Conservation (phyloP, 2,113 vertebrate species). For the Tetrao urogallus region DNA sequence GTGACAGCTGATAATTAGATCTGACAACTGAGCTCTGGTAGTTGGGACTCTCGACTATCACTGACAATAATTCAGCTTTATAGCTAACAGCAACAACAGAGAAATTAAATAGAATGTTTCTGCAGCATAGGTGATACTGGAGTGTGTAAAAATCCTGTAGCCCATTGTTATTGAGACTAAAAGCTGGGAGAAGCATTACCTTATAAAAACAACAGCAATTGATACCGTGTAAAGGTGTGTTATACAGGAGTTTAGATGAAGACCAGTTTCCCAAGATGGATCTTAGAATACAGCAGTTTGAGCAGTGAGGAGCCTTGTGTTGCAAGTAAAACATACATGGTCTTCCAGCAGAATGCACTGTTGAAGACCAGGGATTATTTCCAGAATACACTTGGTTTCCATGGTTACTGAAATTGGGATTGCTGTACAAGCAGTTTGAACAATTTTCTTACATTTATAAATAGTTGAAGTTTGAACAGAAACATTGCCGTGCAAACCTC, state of each 20-base stretch:
- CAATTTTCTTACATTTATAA: constrained; percentile 46
- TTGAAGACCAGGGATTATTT: constrained; percentile 51
- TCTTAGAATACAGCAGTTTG: not conserved
- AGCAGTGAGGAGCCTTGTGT: not conserved
- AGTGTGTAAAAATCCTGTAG: not conserved
- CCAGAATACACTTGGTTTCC: constrained; percentile 60
- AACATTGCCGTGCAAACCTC: not conserved
- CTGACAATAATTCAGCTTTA: constrained; percentile 15
- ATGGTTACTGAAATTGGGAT: constrained; percentile 59
- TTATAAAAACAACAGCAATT: not conserved
- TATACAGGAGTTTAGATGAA: not conserved
- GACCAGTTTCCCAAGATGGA: not conserved
- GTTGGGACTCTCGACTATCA: not conserved
- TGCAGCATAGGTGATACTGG: not conserved
- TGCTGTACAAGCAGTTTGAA: constrained; percentile 47
- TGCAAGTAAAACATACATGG: fast-evolving
- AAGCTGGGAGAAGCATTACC: not conserved
- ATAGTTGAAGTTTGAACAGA: constrained; percentile 32
- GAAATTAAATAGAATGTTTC: constrained; percentile 31
- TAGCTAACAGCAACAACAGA: not conserved
- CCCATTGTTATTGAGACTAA: not conserved
- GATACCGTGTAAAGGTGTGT: not conserved
- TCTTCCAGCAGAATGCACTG: constrained; percentile 9
- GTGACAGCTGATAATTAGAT: constrained; percentile 53
- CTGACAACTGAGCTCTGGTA: constrained; percentile 40